Base-by-base conservation (phyloP, 2,888 invertebrate species). In the Lithodes maja region DNA sequence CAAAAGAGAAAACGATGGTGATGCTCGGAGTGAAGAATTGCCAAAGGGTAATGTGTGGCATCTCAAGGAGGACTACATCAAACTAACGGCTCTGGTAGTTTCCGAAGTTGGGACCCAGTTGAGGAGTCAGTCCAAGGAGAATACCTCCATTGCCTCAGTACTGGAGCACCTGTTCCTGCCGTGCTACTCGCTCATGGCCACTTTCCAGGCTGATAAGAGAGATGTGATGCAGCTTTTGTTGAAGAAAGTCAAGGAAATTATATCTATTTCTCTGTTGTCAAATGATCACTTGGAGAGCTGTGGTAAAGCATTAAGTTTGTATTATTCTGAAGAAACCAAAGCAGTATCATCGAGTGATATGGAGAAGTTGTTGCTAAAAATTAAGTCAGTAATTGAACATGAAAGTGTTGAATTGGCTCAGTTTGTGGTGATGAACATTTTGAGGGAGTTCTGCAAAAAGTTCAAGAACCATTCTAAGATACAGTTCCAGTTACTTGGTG, bases 381-480 rank as follows among this genome's bases (percentile, higher is more conserved):
- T 86, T 77, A 15, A 50, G 61, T 75, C 82, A 53, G 75, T 74
- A n/a, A 68, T 86, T 68, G 77, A 86, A 52, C 52, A 61, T 82
- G 86, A 86, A 55, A 12, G 52, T 5, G 68, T 86, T n/a, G 82
- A 86, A 82, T 75, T 86, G 3, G 33, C 71, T 12, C 81, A 82
- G 77, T 77, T 1, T 52, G 3, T 86, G 33, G 50, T 86, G 52
- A n/a, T 17, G 17, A 53, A 86, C 15, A 50, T 82, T n/a, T 53
- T 75, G 50, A 68, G 3, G 17, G 52, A 68, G 7, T 86, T 86
- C 33, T 55, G 53, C 3, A 49, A 52, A 33, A 75, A 61, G 68
- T 75, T 77, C 17, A 74, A 68, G 75, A 68, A n/a, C 15, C 17
- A 77, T 1, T n/a, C 7, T 52, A 12, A 1, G 61, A n/a, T 81